phyloP scores from a whole-genome alignment of 2,113 vertebrate genomes.

The Phainopepla nitens region DNA sequence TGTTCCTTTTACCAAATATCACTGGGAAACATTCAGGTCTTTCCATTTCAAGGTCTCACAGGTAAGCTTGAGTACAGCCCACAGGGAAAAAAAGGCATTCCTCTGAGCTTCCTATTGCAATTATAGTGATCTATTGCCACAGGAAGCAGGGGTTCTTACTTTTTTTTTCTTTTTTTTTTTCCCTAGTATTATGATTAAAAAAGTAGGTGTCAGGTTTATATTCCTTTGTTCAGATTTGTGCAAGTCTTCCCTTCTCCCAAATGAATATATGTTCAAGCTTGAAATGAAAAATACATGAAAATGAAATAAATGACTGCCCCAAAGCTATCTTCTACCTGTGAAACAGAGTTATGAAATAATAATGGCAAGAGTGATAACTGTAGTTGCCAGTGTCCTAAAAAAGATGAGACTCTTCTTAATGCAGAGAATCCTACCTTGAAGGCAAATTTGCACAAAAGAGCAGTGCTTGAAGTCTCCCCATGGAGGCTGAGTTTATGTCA shows the following conservation, averaged over 20 bases:
- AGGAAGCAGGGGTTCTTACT: not conserved
- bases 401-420: conserved; percentile 22
- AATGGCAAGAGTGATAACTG: conserved; percentile 33
- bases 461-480: not conserved
- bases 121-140: not conserved
- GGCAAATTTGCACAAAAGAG: conserved; percentile 27
- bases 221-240: not conserved
- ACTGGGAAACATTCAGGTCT: not conserved
- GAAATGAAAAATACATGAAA: conserved; percentile 43
- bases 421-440: not conserved
- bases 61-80: not conserved
- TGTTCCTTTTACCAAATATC: not conserved
- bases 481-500: conserved; percentile 23
- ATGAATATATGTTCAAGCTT: not conserved
- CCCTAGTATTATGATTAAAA: not conserved
- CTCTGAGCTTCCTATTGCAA: not conserved
- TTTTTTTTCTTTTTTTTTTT: too few species aligned
- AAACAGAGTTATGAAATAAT: conserved; percentile 45
- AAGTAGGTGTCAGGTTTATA: not conserved
- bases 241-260: not conserved
- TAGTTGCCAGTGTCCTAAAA: conserved; percentile 10
- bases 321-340: conserved; percentile 42
- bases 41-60: not conserved
- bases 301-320: conserved; percentile 36
- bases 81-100: not conserved